Evolutionary conservation across 1,140 invertebrate genomes (phyloP).

Genomic region (Leptinotarsa lineolata): DNA sequence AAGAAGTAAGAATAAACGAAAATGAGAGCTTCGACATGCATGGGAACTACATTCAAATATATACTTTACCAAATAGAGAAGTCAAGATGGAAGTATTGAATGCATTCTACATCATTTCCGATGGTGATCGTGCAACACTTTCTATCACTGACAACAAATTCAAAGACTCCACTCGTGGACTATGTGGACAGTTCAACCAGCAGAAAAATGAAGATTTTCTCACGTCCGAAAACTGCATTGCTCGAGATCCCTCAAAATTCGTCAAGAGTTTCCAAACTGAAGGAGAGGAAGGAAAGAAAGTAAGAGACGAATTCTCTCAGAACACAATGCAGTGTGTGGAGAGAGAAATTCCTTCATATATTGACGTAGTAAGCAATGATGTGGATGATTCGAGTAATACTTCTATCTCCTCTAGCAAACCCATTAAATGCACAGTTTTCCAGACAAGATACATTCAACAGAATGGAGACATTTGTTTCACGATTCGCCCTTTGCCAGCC

Average conservation of each 20-base stretch:
- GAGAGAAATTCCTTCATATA: constrained; percentile 47
- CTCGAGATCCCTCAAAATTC: constrained; percentile 60
- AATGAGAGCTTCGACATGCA: constrained; percentile 43
- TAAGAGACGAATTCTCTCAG: constrained; percentile 47
- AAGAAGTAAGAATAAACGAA: constrained; percentile 45
- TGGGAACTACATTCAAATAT: constrained; percentile 57
- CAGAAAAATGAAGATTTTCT: constrained; percentile 64
- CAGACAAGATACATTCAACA: constrained; percentile 53
- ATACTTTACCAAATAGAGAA: constrained; percentile 58
- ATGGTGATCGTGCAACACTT: constrained; percentile 61
- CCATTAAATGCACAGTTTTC: not conserved
- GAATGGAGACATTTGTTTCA: constrained; percentile 62
- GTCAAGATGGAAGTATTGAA: constrained; percentile 58
- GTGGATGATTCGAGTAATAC: constrained; percentile 27
- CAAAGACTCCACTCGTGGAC: constrained; percentile 61
- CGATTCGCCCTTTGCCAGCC: constrained; percentile 56
- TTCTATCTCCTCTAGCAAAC: not conserved
- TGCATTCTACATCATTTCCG: constrained; percentile 60
- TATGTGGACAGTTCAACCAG: constrained; percentile 68
- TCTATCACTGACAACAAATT: constrained; percentile 55
- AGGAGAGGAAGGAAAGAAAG: constrained; percentile 18
- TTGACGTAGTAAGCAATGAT: constrained; percentile 57
- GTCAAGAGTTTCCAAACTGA: constrained; percentile 61
- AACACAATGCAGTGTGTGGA: constrained; percentile 56
- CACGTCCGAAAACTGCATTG: constrained; percentile 61